Percentiles rank a stretch among this genome's conserved stretches.
Evolutionary conservation across 2,888 invertebrate genomes (phyloP).

Genomic region (Nycteola revayana): DNA sequence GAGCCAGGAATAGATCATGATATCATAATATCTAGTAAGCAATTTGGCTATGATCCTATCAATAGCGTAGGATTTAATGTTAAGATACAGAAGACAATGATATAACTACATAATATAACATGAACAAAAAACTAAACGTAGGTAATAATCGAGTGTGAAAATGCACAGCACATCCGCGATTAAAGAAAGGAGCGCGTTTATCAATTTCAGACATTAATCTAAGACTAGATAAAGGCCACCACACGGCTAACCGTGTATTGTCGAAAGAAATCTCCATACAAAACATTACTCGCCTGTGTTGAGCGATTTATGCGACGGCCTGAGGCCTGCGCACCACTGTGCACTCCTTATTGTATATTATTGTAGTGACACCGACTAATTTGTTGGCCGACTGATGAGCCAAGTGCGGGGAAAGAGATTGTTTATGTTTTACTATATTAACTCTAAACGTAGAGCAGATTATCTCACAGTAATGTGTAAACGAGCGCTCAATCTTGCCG

Average conservation of each 20-base stretch:
- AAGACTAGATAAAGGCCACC: slow-evolving; percentile 76
- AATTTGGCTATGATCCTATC: slow-evolving; percentile 48
- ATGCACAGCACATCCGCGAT: slow-evolving; percentile 24
- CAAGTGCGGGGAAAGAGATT: slow-evolving; percentile 67
- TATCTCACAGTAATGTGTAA: slow-evolving; percentile 29
- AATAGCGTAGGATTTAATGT: slow-evolving; percentile 36
- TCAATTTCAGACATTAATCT: slow-evolving; percentile 75
- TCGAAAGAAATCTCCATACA: slow-evolving; percentile 82
- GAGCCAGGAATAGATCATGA: slow-evolving; percentile 69
- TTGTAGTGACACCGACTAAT: slow-evolving; percentile 81
- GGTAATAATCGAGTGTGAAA: slow-evolving; percentile 19
- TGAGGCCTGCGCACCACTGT: slow-evolving; percentile 57
- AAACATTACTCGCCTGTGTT: slow-evolving; percentile 77
- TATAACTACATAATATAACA: slow-evolving; percentile 15
- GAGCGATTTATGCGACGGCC: slow-evolving; percentile 78
- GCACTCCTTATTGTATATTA: slow-evolving; percentile 77
- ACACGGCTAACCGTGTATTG: slow-evolving; percentile 62
- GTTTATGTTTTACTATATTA: slow-evolving; percentile 68
- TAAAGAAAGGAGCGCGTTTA: slow-evolving; percentile 52
- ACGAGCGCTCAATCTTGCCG: slow-evolving; percentile 15
- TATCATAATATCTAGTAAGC: slow-evolving; percentile 62
- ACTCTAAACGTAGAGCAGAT: slow-evolving; percentile 43
- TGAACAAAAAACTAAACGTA: slow-evolving; percentile 6
- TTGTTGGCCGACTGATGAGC: slow-evolving; percentile 78
- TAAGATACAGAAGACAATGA: slow-evolving; percentile 21